Base-by-base conservation (phyloP, 2,113 vertebrate species). In the Helogale parvula region DNA sequence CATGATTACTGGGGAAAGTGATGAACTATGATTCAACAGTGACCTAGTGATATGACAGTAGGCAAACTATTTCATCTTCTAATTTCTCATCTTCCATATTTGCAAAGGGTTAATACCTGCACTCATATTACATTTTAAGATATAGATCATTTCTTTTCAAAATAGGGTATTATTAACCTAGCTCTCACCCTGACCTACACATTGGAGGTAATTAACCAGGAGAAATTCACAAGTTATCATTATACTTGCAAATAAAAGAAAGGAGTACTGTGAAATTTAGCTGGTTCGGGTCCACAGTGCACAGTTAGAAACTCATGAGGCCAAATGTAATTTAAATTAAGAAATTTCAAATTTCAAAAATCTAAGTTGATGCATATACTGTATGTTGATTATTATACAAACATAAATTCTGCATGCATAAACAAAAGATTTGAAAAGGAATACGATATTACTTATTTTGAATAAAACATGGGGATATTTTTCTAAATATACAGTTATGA, bases 221-320 rank as follows among this genome's bases (percentile, higher is more conserved):
- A 88, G 14, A 72, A 97, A 97, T 68, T 94, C 23, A 31, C 91
- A 97, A 94, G 23, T 57, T 25, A 71, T 93, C 82, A 97, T 89
- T 96, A 90, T 71, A 52, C n/a, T 96, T 96, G 25, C 72, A 97
- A 90, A 83, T 77, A 80, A 82, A 93, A 77, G 2, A 79, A 94
- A 79, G 9, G 9, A 60, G 19, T 89, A 88, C 74, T 90, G 65
- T 38, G 27, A 23, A 93, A 52, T 71, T 92, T 91, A 86, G 19
- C 0, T 89, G 31, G 3, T 80, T 79, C 35, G 57, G 21, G 11
- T 68, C 13, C 29, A 79, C 2, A 50, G 15, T 57, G 45, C 6
- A 52, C 33, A 57, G 8, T 45, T 86, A 74, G 16, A 81, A 85
- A 90, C 5, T 6, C 41, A n/a, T 50, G 3, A 68, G 14, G 25